Evolutionary conservation across 2,888 invertebrate species (phyloP).

Genomic region (Lasioglossum figueresi): DNA sequence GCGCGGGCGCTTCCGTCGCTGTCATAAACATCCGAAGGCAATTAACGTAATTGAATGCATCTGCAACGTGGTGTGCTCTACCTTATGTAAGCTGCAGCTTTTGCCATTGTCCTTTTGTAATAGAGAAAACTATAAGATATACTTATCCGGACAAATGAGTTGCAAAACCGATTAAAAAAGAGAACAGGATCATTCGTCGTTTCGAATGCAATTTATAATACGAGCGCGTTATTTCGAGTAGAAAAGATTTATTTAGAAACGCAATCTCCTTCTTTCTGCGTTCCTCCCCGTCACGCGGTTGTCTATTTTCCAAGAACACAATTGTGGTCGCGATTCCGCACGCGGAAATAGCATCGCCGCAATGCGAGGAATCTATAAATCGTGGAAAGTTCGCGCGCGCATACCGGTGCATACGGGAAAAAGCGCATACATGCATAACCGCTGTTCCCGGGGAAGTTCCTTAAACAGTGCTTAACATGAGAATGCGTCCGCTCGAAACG

Average conservation of each 20-base stretch:
- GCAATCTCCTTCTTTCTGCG: neutral
- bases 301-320: neutral
- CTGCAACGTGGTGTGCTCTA: neutral
- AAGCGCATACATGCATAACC: neutral
- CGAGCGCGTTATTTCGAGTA: neutral
- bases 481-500: slow-evolving; percentile 17
- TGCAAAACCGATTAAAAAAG: no score
- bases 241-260: neutral
- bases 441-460: neutral
- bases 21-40: neutral
- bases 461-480: slow-evolving; percentile 26
- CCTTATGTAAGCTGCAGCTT: neutral
- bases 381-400: neutral
- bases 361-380: neutral
- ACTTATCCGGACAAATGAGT: neutral
- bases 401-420: neutral
- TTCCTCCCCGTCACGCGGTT: neutral
- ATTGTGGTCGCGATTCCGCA: neutral
- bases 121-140: neutral
- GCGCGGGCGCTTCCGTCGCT: neutral
- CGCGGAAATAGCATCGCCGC: neutral
- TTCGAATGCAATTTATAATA: neutral
- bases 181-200: neutral
- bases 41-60: neutral
- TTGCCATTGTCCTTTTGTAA: neutral